These are phyloP conservation scores for Hemicrepidius hirtus DNA, from an alignment of 2,888 invertebrate genomes.

Conservation along the genomic window DNA sequence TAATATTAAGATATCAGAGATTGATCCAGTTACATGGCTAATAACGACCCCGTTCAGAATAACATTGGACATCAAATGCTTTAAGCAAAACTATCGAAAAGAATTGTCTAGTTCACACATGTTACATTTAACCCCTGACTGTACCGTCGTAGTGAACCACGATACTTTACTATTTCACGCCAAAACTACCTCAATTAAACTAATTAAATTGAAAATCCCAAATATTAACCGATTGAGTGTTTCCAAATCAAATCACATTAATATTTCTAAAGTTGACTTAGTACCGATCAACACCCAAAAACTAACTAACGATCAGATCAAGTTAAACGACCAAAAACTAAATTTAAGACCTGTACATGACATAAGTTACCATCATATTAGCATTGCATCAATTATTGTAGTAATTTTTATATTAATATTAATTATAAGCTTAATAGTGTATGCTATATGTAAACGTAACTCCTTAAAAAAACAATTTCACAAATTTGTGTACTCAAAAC, in stretches of 20 bases:
- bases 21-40: conserved; percentile 6
- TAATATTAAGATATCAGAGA: conserved; percentile 10
- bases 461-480: too few relatives aligned
- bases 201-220: background rate
- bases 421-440: too few relatives aligned
- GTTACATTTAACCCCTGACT: conserved; percentile 3
- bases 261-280: conserved; percentile 10
- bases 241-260: background rate
- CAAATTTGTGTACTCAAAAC: too few relatives aligned
- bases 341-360: too few relatives aligned
- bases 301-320: background rate
- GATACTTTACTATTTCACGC: background rate
- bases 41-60: background rate
- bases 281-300: background rate
- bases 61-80: conserved; percentile 2
- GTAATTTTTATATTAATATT: too few relatives aligned
- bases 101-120: background rate
- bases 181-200: background rate
- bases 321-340: too few relatives aligned
- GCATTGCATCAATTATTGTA: too few relatives aligned
- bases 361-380: too few relatives aligned
- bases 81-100: background rate
- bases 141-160: background rate
- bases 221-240: background rate
- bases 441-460: too few relatives aligned